Evolutionary conservation across 2,797 vertebrate genomes (phyloP).

Genomic region (Lagocephalus sceleratus): DNA sequence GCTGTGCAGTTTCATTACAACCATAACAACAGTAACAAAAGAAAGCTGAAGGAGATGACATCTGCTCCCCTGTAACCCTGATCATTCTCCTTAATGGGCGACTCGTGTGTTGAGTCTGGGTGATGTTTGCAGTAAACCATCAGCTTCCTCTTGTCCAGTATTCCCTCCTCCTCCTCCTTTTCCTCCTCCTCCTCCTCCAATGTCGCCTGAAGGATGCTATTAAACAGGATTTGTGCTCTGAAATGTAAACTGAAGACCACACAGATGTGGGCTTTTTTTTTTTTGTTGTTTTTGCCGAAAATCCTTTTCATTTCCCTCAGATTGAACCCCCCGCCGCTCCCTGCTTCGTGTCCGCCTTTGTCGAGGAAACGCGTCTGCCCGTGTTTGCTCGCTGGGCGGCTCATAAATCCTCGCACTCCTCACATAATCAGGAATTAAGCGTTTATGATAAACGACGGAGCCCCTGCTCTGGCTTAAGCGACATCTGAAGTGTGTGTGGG

Average conservation of each 20-base stretch:
- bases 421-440: constrained; percentile 32
- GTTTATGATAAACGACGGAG: constrained; percentile 33
- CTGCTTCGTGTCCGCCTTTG: constrained; percentile 26
- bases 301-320: constrained; percentile 64
- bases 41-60: too few species aligned
- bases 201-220: constrained; percentile 70
- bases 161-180: constrained; percentile 22
- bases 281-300: constrained; percentile 49
- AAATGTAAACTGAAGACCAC: constrained; percentile 67
- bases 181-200: constrained; percentile 39
- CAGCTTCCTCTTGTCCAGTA: constrained; percentile 15
- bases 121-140: constrained; percentile 23
- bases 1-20: too few species aligned
- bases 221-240: constrained; percentile 70
- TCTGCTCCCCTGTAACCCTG: too few species aligned
- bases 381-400: constrained; percentile 23
- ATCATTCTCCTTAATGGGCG: too few species aligned
- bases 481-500: constrained; percentile 3
- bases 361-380: constrained; percentile 40
- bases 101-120: too few species aligned
- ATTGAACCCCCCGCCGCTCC: constrained; percentile 67
- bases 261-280: constrained; percentile 60
- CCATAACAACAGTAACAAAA: too few species aligned
- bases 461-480: constrained; percentile 22
- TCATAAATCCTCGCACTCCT: constrained; percentile 42